A percentile compares a stretch with the other conserved stretches of the same genome.
phyloP scores from a whole-genome alignment of 2,113 vertebrate genomes.

The Zeus faber region DNA sequence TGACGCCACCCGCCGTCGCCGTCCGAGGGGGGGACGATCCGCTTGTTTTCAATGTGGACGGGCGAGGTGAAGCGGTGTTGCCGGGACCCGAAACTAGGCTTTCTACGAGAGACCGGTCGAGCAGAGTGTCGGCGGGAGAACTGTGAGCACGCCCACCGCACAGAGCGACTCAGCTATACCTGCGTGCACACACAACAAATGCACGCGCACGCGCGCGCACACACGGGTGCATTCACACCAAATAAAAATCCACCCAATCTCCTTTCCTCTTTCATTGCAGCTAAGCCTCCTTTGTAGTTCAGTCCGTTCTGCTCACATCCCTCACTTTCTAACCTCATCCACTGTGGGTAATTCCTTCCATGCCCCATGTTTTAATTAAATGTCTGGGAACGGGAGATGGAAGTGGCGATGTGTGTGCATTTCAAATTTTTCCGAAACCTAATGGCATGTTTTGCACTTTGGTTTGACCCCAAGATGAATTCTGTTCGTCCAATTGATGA shows the following conservation, averaged over 20 bases:
- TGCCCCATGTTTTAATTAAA: constrained; percentile 53
- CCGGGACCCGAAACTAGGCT: constrained; percentile 48
- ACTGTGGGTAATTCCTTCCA: constrained; percentile 25
- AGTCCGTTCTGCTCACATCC: background rate
- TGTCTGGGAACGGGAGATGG: constrained; percentile 39
- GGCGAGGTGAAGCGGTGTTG: constrained; percentile 37
- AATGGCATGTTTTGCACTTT: constrained; percentile 43
- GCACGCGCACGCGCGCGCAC: constrained; percentile 1
- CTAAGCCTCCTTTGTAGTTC: constrained; percentile 4
- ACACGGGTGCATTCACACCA: background rate
- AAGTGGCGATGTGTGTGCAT: constrained; percentile 23
- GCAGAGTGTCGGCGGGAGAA: background rate
- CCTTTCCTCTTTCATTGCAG: background rate
- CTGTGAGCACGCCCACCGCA: background rate
- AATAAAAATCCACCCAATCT: constrained; percentile 3
- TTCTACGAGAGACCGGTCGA: constrained; percentile 11
- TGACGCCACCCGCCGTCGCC: constrained; percentile 48
- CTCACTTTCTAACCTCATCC: constrained; percentile 34
- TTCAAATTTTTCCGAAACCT: constrained; percentile 46
- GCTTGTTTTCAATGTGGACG: constrained; percentile 34
- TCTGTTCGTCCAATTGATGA: constrained; percentile 26
- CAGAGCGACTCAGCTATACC: constrained; percentile 5
- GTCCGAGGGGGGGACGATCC: constrained; percentile 48
- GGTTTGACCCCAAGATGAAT: constrained; percentile 30
- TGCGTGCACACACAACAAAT: background rate